Conservation (phyloP, 2,888 invertebrate genomes). For the Marasmarcha lunaedactyla region DNA sequence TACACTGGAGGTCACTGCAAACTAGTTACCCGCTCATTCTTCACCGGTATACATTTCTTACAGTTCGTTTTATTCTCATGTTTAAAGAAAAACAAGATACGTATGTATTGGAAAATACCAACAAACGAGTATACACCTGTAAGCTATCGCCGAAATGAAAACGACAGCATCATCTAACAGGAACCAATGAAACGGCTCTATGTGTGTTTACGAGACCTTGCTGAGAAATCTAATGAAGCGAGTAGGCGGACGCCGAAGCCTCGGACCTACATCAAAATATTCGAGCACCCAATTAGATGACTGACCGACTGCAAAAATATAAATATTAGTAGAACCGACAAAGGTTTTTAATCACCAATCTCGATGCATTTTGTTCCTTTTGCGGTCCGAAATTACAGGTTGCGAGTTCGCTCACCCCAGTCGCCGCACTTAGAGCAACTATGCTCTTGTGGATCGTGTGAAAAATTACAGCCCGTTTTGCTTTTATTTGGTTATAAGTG, state of each 20-base stretch:
- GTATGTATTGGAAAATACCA: too few relatives aligned
- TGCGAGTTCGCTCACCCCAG: constrained; percentile 65
- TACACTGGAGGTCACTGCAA: constrained; percentile 41
- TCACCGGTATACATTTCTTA: constrained; percentile 50
- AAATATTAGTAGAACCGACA: constrained; percentile 72
- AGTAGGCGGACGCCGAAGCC: constrained; percentile 28
- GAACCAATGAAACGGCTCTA: too few relatives aligned
- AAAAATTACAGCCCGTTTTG: constrained; percentile 60
- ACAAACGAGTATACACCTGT: too few relatives aligned
- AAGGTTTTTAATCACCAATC: constrained; percentile 70
- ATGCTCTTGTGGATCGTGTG: constrained; percentile 63
- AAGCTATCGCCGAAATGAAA: too few relatives aligned
- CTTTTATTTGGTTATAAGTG: constrained; percentile 61
- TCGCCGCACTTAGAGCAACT: constrained; percentile 64
- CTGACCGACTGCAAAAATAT: constrained; percentile 66
- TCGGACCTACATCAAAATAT: constrained; percentile 47
- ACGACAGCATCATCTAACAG: too few relatives aligned
- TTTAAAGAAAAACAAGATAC: constrained; percentile 22
- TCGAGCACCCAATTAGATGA: constrained; percentile 63
- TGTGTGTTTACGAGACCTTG: too few relatives aligned
- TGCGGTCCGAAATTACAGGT: constrained; percentile 70
- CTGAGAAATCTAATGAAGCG: constrained; percentile 64
- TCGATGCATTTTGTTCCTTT: constrained; percentile 61
- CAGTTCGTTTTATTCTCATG: constrained; percentile 41
- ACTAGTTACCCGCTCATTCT: constrained; percentile 47